A percentile compares a stretch with the other conserved stretches of the same genome.
phyloP scores from a whole-genome alignment of 2,113 vertebrate species.

The Rhabdornis inornatus region DNA sequence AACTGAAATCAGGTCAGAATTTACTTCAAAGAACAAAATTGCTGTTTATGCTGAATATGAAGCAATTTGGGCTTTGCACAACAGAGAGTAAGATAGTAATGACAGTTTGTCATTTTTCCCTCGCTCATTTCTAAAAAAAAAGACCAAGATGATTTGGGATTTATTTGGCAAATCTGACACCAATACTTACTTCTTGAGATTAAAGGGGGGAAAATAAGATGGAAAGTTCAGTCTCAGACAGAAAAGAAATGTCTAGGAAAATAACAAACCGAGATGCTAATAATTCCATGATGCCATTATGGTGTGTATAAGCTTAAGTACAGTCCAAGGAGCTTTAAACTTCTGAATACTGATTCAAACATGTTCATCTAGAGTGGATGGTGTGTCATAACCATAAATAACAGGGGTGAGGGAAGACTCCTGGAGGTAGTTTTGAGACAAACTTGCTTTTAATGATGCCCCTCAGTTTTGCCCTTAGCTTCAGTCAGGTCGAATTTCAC shows the following conservation, averaged over 20 bases:
- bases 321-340: not conserved
- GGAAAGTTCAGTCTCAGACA: not conserved
- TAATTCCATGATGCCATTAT: not conserved
- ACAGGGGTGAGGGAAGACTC: not conserved
- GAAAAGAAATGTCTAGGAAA: not conserved
- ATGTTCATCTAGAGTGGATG: not conserved
- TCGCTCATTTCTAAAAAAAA: not conserved
- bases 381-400: not conserved
- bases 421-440: not conserved
- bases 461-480: not conserved
- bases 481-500: not conserved
- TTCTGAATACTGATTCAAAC: not conserved
- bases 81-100: not conserved
- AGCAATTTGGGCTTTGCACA: not conserved
- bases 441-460: not conserved
- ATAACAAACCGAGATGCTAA: fast-evolving
- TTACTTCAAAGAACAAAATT: not conserved
- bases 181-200: not conserved
- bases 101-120: not conserved
- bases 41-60: not conserved
- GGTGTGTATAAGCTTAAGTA: not conserved
- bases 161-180: not conserved
- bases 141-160: not conserved
- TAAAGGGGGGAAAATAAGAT: not conserved
- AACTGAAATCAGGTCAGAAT: not conserved